Percentiles rank a stretch among this genome's conserved stretches.
These are phyloP conservation scores for Coecobrya sp. DNA, from an alignment of 2,888 invertebrate genomes.

Conservation along the genomic window DNA sequence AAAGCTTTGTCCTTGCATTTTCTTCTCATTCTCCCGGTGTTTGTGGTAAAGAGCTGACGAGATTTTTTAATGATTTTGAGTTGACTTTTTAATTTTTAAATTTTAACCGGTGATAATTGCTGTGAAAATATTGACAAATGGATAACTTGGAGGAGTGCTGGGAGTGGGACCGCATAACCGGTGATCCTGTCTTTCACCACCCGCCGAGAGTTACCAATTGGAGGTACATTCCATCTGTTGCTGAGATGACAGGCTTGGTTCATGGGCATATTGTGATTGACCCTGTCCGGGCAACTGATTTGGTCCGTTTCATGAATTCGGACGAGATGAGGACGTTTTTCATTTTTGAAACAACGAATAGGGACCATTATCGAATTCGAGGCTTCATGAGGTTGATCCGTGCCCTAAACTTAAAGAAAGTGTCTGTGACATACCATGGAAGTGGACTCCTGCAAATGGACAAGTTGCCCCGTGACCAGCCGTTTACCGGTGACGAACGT, in stretches of 20 bases:
- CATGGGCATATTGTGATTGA: slow-evolving; percentile 40
- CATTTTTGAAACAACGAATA: background rate
- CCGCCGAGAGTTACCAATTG: slow-evolving; percentile 58
- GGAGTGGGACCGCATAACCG: slow-evolving; percentile 64
- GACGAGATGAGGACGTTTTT: slow-evolving; percentile 59
- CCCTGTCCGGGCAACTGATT: slow-evolving; percentile 25
- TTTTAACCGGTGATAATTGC: slow-evolving; percentile 63
- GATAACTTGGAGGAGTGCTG: slow-evolving; percentile 60
- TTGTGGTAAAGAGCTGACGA: slow-evolving; percentile 58
- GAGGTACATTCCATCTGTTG: slow-evolving; percentile 52
- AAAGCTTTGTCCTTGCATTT: slow-evolving; percentile 57
- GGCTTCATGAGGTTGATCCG: slow-evolving; percentile 43
- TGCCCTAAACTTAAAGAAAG: slow-evolving; percentile 54
- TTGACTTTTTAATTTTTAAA: slow-evolving; percentile 48
- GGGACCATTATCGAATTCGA: background rate
- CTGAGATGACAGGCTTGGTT: slow-evolving; percentile 32
- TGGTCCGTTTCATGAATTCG: slow-evolving; percentile 44
- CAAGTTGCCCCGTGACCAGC: slow-evolving; percentile 41
- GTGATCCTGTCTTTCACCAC: slow-evolving; percentile 55
- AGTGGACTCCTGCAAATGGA: slow-evolving; percentile 54
- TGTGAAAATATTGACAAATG: slow-evolving; percentile 52
- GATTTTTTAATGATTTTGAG: slow-evolving; percentile 48
- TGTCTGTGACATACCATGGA: slow-evolving; percentile 46
- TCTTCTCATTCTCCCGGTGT: slow-evolving; percentile 48
- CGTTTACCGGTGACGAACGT: slow-evolving; percentile 38